Percentiles rank a stretch among this genome's conserved stretches.
phyloP scores from a whole-genome alignment of 2,888 invertebrate species.

The Nomada hirtipes region DNA sequence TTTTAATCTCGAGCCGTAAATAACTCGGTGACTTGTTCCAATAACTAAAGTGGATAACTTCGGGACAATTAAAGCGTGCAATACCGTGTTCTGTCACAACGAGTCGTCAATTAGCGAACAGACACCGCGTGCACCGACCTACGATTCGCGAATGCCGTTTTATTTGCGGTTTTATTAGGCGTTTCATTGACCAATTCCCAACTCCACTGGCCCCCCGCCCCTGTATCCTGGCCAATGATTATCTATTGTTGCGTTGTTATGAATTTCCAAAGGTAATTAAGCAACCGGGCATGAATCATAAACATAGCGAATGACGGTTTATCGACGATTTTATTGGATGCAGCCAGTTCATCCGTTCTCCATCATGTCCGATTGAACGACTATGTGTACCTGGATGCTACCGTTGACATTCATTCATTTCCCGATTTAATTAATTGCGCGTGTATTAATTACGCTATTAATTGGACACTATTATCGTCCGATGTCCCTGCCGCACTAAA shows the following conservation, averaged over 20 bases:
- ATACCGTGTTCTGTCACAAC: slow-evolving; percentile 5
- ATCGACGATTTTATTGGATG: slow-evolving; percentile 34
- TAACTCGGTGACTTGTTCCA: background rate
- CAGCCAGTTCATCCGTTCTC: slow-evolving; percentile 26
- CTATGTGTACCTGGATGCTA: background rate
- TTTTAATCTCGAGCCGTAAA: background rate
- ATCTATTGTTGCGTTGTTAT: slow-evolving; percentile 7
- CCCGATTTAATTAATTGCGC: slow-evolving; percentile 18
- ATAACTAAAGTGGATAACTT: slow-evolving; percentile 17
- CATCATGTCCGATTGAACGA: slow-evolving; percentile 19
- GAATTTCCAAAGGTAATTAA: slow-evolving; percentile 30
- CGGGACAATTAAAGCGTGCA: background rate
- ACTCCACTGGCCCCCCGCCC: background rate
- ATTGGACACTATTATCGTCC: slow-evolving; percentile 4
- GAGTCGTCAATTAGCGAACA: slow-evolving; percentile 2
- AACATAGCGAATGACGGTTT: slow-evolving; percentile 1
- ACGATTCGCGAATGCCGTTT: slow-evolving; percentile 11
- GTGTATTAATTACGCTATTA: slow-evolving; percentile 1
- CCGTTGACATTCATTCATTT: slow-evolving; percentile 2
- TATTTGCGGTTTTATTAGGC: background rate
- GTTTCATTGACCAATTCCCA: background rate
- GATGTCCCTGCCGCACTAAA: background rate
- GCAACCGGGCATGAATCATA: background rate
- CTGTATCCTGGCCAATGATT: background rate
- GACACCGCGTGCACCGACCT: background rate